Base-by-base conservation (phyloP, 2,888 invertebrate genomes). In the Drosophila mettleri region DNA sequence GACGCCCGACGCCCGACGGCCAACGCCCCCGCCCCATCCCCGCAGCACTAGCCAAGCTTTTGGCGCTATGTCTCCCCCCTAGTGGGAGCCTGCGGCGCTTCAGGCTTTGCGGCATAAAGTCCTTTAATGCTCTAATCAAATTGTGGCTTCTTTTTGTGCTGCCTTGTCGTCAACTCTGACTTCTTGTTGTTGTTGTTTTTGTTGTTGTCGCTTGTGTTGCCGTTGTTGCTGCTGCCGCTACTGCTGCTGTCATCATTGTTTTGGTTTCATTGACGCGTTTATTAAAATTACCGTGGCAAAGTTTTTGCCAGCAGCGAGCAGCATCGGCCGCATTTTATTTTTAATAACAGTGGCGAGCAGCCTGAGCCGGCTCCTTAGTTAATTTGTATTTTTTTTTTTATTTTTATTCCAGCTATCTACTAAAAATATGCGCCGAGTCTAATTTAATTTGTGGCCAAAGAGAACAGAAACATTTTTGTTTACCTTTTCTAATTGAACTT, bases 121-220 rank as follows among this genome's bases (percentile, higher is more conserved):
- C 86, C 73, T 84, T 86, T 86, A 86, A 86, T 86, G 82, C 85
- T 86, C 82, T 86, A 86, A 86, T 86, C 86, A 86, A 86, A 86
- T 86, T 86, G 86, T 86, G 86, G 85, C 80, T 86, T 86, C 86
- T 85, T 78, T 84, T 82, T 78, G 75, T 67, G 65, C 52, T 67
- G 67, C 61, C 71, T 58, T 69, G 55, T 38, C 64, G 69, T 62
- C 65, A 64, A 66, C 73, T 66, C 62, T 64, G 57, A 61, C 66
- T 58, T 57, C 66, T 65, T 75, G 64, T 75, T 69, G 72, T 51
- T 67, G 69, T 55, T 67, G 52, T 34, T 71, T 14, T 43, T 59
- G 46, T 36, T 52, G 64, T 34, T 66, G 62, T 60, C 45, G 68
- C 22, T 54, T 48, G 14, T 65, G 45, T 41, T 54, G 63, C 22